phyloP scores from a whole-genome alignment of 2,113 vertebrate genomes.

The Albula glossodonta region DNA sequence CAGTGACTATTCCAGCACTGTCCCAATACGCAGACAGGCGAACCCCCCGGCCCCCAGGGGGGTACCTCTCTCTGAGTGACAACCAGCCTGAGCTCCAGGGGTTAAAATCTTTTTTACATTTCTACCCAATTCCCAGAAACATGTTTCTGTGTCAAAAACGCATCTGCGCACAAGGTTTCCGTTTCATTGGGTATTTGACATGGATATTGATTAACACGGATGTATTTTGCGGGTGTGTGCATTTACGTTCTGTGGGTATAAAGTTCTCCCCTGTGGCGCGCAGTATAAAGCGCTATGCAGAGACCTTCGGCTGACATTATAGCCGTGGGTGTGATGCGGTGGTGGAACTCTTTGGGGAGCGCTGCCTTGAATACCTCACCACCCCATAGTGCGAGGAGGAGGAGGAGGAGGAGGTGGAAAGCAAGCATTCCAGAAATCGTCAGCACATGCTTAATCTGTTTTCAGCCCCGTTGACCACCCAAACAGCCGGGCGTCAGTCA shows the following conservation, averaged over 20 bases:
- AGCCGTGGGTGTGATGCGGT: not conserved
- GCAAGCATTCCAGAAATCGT: conserved; percentile 44
- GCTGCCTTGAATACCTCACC: not conserved
- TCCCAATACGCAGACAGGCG: not conserved
- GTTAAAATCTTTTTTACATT: conserved; percentile 26
- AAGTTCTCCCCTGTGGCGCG: not conserved
- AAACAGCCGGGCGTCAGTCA: conserved; percentile 24
- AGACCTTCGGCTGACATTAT: conserved; percentile 23
- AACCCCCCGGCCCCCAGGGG: conserved; percentile 36
- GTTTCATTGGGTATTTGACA: not conserved
- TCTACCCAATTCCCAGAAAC: conserved; percentile 24
- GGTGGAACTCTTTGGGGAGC: not conserved
- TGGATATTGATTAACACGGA: conserved; percentile 33
- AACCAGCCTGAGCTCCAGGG: conserved; percentile 9
- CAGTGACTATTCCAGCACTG: conserved; percentile 9
- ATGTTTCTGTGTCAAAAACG: conserved; percentile 28
- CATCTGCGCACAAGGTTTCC: conserved; percentile 25
- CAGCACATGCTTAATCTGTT: conserved; percentile 44
- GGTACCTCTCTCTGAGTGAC: conserved; percentile 57
- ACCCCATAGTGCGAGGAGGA: not conserved
- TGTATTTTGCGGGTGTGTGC: not conserved
- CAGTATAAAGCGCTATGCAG: not conserved
- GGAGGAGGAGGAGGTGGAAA: conserved; percentile 19
- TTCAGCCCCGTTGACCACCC: conserved; percentile 40
- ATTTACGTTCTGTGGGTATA: not conserved